Percentiles rank a stretch among this genome's conserved stretches.
Evolutionary conservation across 1,140 invertebrate species (phyloP).

Genomic region (Drosophila dunni): DNA sequence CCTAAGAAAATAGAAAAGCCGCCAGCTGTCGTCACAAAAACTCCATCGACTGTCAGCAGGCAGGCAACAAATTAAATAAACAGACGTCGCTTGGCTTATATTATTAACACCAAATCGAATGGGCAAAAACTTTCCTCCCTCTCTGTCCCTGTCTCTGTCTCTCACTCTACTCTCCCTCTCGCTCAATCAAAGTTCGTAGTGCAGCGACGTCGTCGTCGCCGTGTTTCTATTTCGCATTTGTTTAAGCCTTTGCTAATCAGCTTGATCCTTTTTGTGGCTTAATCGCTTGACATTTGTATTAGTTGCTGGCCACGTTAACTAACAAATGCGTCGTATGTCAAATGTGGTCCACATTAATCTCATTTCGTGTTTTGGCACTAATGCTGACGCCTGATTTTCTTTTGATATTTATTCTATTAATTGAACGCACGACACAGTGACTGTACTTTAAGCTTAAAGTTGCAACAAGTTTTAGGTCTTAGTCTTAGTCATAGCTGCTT

Average conservation of each 20-base stretch:
- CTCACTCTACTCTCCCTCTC: neutral
- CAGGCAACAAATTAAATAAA: slow-evolving; percentile 79
- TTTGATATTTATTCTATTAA: slow-evolving; percentile 71
- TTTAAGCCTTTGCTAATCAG: slow-evolving; percentile 77
- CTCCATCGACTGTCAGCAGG: slow-evolving; percentile 51
- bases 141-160: slow-evolving; percentile 19
- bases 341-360: slow-evolving; percentile 70
- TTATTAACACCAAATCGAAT: slow-evolving; percentile 78
- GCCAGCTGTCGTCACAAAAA: slow-evolving; percentile 37
- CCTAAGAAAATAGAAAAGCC: slow-evolving; percentile 34
- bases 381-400: slow-evolving; percentile 52
- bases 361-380: slow-evolving; percentile 60
- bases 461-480: neutral
- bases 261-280: slow-evolving; percentile 76
- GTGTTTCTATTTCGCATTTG: slow-evolving; percentile 20
- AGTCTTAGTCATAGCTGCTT: no score
- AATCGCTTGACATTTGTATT: slow-evolving; percentile 81
- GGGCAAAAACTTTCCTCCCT: neutral
- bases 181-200: slow-evolving; percentile 30
- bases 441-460: neutral
- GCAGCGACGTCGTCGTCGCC: slow-evolving; percentile 6
- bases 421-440: slow-evolving; percentile 41
- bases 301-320: slow-evolving; percentile 49
- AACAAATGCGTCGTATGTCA: slow-evolving; percentile 51
- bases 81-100: slow-evolving; percentile 71